Base-by-base conservation (phyloP, 2,888 invertebrate species). In the Acanthosepion pharaonis region DNA sequence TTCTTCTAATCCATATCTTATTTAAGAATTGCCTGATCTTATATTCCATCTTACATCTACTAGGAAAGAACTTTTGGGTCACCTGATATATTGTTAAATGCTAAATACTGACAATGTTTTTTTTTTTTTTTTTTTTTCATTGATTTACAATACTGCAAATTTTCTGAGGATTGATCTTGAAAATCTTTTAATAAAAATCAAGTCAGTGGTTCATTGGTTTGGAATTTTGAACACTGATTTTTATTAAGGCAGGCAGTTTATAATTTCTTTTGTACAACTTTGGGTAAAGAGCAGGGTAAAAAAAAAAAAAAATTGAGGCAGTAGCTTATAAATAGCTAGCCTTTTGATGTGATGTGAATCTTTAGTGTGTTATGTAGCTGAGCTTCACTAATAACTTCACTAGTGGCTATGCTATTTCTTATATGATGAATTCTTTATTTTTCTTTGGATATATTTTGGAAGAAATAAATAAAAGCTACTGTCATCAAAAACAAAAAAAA, bases 31-130 rank as follows among this genome's bases (percentile, higher is more conserved):
- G 78, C n/a, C 78, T 78, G n/a, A 78, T 78, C 33, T 33, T 78
- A 78, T 78, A 78, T 78, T 78, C 78, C 78, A 78, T 78, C 78
- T 78, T 78, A 78, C 78, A 78, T 78, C n/a, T n/a, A 78, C 78
- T 5, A 78, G 78, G n/a, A 78, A 78, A 78, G n/a, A 33, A 78
- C 33, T 78, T 78, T n/a, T 78, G 78, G 78, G 78, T 78, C 78
- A 78, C 78, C 78, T 78, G 78, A n/a, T 78, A 78, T 78, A 78
- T 78, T 78, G 78, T 78, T 78, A 78, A 78, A 78, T n/a, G n/a
- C 11, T 78, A 78, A 78, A 78, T 78, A 78, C 33, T 78, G n/a
- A 78, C n/a, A 78, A 78, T 78, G 78, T 78, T 33, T 33, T 33
- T 33, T 33, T 33, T 33, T 33, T 33, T 33, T 42, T 42, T 42